Evolutionary conservation across 2,888 invertebrate genomes (phyloP).

Genomic region (Sphaerophoria rueppellii): DNA sequence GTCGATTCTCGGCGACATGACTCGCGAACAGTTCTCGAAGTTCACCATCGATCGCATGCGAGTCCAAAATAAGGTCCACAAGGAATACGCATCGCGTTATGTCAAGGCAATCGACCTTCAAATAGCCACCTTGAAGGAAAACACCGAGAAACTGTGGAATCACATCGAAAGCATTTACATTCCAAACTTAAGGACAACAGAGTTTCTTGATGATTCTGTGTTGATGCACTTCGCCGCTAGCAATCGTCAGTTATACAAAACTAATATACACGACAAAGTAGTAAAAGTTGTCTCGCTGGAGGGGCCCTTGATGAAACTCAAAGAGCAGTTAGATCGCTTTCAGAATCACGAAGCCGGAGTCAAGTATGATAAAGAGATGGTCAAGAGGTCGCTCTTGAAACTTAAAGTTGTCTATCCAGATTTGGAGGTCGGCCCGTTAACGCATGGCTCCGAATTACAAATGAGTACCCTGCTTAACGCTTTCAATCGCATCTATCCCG

Average conservation of each 20-base stretch:
- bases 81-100: constrained; percentile 78
- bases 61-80: constrained; percentile 76
- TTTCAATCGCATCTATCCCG: constrained; percentile 76
- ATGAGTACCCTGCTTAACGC: constrained; percentile 75
- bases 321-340: constrained; percentile 77
- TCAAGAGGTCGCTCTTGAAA: constrained; percentile 75
- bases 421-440: constrained; percentile 45
- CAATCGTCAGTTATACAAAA: constrained; percentile 74
- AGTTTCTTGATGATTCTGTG: constrained; percentile 75
- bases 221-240: constrained; percentile 74
- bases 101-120: constrained; percentile 75
- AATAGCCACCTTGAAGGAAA: constrained; percentile 74
- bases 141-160: constrained; percentile 70
- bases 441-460: constrained; percentile 60
- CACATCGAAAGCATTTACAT: constrained; percentile 73
- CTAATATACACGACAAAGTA: constrained; percentile 65
- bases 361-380: constrained; percentile 76
- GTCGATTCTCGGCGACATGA: constrained; percentile 63
- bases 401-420: constrained; percentile 72
- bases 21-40: constrained; percentile 57
- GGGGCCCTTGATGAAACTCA: constrained; percentile 74
- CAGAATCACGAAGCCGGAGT: constrained; percentile 76
- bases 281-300: constrained; percentile 73
- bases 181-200: constrained; percentile 52
- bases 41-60: constrained; percentile 75